A percentile compares a stretch with the other conserved stretches of the same genome.
Evolutionary conservation across 2,797 vertebrate genomes (phyloP).

Genomic region (Aplochiton taeniatus): DNA sequence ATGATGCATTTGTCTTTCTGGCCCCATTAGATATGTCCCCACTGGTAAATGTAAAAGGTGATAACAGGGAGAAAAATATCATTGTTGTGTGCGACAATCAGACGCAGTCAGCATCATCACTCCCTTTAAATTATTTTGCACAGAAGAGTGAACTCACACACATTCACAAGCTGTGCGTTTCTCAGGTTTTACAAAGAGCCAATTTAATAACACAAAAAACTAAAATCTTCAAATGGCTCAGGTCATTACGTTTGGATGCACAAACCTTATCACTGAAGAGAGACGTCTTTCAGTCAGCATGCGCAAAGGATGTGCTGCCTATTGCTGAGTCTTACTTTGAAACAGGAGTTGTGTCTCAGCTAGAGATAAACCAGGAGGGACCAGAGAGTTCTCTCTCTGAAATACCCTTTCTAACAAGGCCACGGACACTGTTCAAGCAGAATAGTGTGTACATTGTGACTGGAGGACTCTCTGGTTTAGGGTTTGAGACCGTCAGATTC

Average conservation of each 20-base stretch:
- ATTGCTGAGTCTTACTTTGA: slow-evolving; percentile 76
- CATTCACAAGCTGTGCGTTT: slow-evolving; percentile 71
- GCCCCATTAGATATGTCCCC: slow-evolving; percentile 67
- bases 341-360: slow-evolving; percentile 67
- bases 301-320: slow-evolving; percentile 12
- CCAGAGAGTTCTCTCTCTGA: slow-evolving; percentile 50
- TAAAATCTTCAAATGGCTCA: slow-evolving; percentile 73
- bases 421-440: slow-evolving; percentile 70
- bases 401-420: slow-evolving; percentile 58
- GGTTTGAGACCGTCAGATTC: slow-evolving; percentile 86
- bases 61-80: slow-evolving; percentile 63
- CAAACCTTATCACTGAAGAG: slow-evolving; percentile 57
- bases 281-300: slow-evolving; percentile 46
- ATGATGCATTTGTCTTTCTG: slow-evolving; percentile 73
- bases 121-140: slow-evolving; percentile 34
- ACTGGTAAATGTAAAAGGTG: slow-evolving; percentile 36
- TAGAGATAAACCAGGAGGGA: slow-evolving; percentile 61
- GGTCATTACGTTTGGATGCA: slow-evolving; percentile 62
- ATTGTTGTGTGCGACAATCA: slow-evolving; percentile 70
- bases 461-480: slow-evolving; percentile 86
- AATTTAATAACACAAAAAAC: slow-evolving; percentile 66
- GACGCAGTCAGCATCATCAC: slow-evolving; percentile 25
- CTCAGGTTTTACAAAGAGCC: slow-evolving; percentile 77
- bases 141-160: slow-evolving; percentile 59
- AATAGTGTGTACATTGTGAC: slow-evolving; percentile 80